Percentiles rank a stretch among this genome's conserved stretches.
These are phyloP conservation scores for Mastigias papua DNA, from an alignment of 30 jellyfish, hydroid and myxozoan genomes.

Conservation along the genomic window DNA sequence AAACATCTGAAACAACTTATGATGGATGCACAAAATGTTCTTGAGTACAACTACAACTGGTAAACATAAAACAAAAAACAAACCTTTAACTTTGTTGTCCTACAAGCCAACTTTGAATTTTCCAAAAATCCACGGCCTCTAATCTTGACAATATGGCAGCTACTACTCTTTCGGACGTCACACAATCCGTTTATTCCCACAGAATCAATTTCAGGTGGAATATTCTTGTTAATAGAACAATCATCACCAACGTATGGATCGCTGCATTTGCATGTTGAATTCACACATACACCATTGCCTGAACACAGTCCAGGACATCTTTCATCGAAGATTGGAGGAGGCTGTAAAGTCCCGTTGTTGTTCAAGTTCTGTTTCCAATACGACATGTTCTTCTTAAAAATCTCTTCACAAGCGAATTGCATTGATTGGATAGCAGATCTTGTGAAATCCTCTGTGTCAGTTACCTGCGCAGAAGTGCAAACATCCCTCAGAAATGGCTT, in stretches of 20 bases:
- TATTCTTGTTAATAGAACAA: too few species aligned
- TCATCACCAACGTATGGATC: too few species aligned
- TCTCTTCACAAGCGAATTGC: too few species aligned
- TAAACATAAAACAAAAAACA: too few species aligned
- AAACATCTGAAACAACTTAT: too few species aligned
- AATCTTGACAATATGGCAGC: conserved; percentile 71
- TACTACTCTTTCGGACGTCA: conserved; percentile 57
- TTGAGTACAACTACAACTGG: too few species aligned
- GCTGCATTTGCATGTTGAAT: too few species aligned
- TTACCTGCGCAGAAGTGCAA: conserved; percentile 1
- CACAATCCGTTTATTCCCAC: conserved; percentile 50
- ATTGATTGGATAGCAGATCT: too few species aligned
- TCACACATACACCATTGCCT: too few species aligned
- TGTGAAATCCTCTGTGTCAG: conserved; percentile 30
- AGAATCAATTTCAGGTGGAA: background rate
- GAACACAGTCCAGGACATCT: conserved; percentile 16
- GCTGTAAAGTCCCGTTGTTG: conserved; percentile 34
- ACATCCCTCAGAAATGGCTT: too few species aligned
- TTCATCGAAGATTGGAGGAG: conserved; percentile 72
- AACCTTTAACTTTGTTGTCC: conserved; percentile 63
- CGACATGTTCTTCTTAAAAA: too few species aligned
- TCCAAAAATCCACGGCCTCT: conserved; percentile 67
- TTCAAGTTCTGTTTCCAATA: background rate
- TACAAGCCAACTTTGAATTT: conserved; percentile 44
- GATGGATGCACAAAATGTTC: too few species aligned